Base-by-base conservation (phyloP, 2,888 invertebrate genomes). In the Drosophila paranaensis region DNA sequence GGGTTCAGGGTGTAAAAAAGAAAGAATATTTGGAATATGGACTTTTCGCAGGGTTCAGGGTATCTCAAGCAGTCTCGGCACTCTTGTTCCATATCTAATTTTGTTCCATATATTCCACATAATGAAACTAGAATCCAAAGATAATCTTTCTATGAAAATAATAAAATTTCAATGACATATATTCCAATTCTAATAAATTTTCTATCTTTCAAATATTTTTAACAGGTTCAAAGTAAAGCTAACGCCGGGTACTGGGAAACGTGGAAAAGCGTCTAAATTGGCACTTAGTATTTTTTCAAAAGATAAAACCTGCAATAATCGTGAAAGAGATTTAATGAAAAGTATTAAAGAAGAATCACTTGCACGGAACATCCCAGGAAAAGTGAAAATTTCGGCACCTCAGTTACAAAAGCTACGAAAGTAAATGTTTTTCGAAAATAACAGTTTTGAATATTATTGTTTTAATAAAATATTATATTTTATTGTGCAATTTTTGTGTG, bases 291-390 rank as follows among this genome's bases (percentile, higher is more conserved):
- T 98, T 93, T 99, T 99, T 93, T 93, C 97, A 4, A 95, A 96
- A 73, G 98, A 98, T 82, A 96, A 96, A 91, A 91, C 93, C 0
- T 95, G 96, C 35, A 94, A 95, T 0, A 93, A 93, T 5, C 94
- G 98, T 45, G 99, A 99, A 93, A 96, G 95, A 88, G 98, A 99
- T 93, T 94, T 99, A 13, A 93, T 99, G 6, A 97, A 97, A 91
- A 97, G 97, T 4, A 96, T 98, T 10, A 97, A 97, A 92, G 98
- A 99, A 89, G 98, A 98, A 90, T 96, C 96, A 72, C 93, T 98
- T 37, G 97, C 98, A 0, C 94, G 98, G 79, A 99, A 99, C 94
- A 95, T 99, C 91, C 99, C 99, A 11, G 98, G 99, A 40, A 99
- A 98, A 93, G 98, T 99, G 0, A 99, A 99, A 93, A 93, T 99